Base-by-base conservation (phyloP, 2,888 invertebrate genomes). In the Oscheius sp. region DNA sequence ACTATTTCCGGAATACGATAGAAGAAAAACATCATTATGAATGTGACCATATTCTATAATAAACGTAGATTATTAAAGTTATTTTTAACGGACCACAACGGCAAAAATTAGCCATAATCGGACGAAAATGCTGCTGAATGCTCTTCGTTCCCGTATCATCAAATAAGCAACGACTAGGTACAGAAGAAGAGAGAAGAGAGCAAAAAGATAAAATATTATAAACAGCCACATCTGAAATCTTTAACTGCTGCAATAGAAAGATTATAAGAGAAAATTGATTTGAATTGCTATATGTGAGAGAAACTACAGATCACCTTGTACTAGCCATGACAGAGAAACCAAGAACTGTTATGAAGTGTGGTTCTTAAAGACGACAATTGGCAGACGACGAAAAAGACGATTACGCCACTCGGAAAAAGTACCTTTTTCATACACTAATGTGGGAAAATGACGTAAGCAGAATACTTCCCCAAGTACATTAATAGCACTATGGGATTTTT, bases 221-320 rank as follows among this genome's bases (percentile, higher is more conserved):
- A 62, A 62, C 17, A 49, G 17, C 62, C 62, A 62, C 62, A 62
- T 47, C 20, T n/a, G n/a, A n/a, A n/a, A n/a, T n/a, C n/a, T n/a
- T n/a, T n/a, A n/a, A n/a, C n/a, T n/a, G n/a, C n/a, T n/a, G n/a
- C n/a, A n/a, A n/a, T n/a, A n/a, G n/a, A n/a, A n/a, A n/a, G n/a
- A n/a, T n/a, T n/a, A n/a, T n/a, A n/a, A n/a, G n/a, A n/a, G n/a
- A n/a, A n/a, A n/a, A n/a, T n/a, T n/a, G n/a, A n/a, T n/a, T n/a
- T n/a, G n/a, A n/a, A n/a, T n/a, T n/a, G n/a, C n/a, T n/a, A n/a
- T n/a, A n/a, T n/a, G n/a, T n/a, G n/a, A n/a, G n/a, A n/a, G n/a
- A n/a, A n/a, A n/a, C n/a, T n/a, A n/a, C n/a, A n/a, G n/a, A n/a
- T n/a, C n/a, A n/a, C n/a, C n/a, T n/a, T n/a, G n/a, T n/a, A n/a